Evolutionary conservation across 2,797 vertebrate species (phyloP), one percentile per base, ranked within the genome.

Genomic region (Epinephelus malabaricus): DNA sequence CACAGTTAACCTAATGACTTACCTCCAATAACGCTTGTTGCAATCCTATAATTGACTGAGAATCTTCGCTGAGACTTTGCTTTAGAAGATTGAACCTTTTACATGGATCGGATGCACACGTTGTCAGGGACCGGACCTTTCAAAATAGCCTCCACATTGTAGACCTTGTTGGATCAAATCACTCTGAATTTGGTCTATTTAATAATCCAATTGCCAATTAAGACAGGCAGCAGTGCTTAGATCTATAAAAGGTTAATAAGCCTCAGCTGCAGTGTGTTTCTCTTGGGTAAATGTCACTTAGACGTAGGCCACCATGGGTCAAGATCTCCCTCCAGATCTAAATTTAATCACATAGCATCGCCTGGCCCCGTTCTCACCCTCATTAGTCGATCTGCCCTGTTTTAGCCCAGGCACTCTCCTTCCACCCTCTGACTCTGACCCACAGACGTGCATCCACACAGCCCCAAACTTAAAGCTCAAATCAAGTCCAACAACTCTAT

Each of bases 241-340:
- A 95, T 95, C 94, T 93, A 94, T 94, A 92, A 94, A 94, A 95
- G 95, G 95, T 96, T 96, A 96, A 96, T 95, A 95, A 95, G 94
- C 91, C 92, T 94, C 93, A 93, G 94, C 94, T 95, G 95, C 87
- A 91, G 92, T 91, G 91, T 93, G 92, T 94, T 94, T 94, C 95
- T 96, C 95, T 86, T 92, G 93, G 94, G 93, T 95, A 96, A 96
- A 96, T 96, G 95, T 96, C 96, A 96, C 94, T 96, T 96, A 95
- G 95, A 96, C 89, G 92, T 90, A 89, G 93, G 95, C 90, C 94
- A 92, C 84, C 85, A 66, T 79, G 91, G 95, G 95, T 96, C 96
- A 95, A 95, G 95, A 95, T 96, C 94, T 95, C 95, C 94, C 94
- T 91, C 93, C 94, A 94, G 95, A 96, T 96, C 94, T 95, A 96